Base-by-base conservation (phyloP, 2,113 vertebrate genomes). In the Odocoileus virginianus region DNA sequence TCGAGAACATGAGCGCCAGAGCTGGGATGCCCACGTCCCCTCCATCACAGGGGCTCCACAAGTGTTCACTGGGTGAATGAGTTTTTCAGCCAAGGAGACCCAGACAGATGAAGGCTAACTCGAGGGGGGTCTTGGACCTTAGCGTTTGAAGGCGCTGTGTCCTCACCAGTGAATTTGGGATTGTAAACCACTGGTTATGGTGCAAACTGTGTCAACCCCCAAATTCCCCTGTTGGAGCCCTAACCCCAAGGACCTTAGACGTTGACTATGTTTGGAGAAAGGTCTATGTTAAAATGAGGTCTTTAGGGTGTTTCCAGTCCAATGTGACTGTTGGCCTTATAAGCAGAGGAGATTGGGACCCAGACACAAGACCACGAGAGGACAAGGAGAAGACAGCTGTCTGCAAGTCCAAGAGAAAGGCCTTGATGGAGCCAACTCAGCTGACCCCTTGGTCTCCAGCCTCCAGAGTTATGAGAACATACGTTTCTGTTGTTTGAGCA, bases 11-110 rank as follows among this genome's bases (percentile, higher is more conserved):
- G 27, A 5, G 55, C 45, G 27, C 10, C 23, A 14, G 15, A 10
- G 15, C 28, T 43, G 36, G 52, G 27, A 8, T 0, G 2, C 15
- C 33, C 13, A 15, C 0, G 2, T 14, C 33, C 1, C 1, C 43
- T 7, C 25, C 1, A 16, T 19, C 11, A 6, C 7, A 7, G 33
- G 40, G 12, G 5, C 25, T 11, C 3, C 4, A 36, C 6, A 2
- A 2, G 8, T 5, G 2, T 21, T 33, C 27, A 21, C 10, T 3
- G 28, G 81, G 2, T 7, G 60, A 14, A 10, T 2, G 50, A 6
- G 33, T 52, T 52, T 76, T 15, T 54, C 5, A 54, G 28, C 54
- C 54, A 16, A 16, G 43, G 76, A n/a, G 23, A 25, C 30, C 1
- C 30, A 43, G 60, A 57, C 36, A 0, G 13, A 87, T 0, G 16